These are phyloP conservation scores for Sturmia bella DNA, from an alignment of 2,888 invertebrate species.

Conservation along the genomic window DNA sequence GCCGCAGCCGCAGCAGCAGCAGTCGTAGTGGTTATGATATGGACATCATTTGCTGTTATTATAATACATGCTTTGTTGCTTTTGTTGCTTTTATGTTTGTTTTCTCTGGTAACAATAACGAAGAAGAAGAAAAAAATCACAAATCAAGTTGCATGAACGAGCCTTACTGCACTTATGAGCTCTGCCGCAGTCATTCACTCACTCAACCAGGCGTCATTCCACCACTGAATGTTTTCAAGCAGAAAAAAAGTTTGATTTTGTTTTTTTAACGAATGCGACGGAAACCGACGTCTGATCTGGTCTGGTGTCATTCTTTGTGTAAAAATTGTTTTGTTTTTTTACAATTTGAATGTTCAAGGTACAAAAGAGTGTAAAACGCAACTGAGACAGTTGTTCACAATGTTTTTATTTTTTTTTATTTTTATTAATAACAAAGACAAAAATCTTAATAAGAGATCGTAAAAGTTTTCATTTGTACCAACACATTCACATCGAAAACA, in stretches of 20 bases:
- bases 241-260: background rate
- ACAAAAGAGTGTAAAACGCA: constrained; percentile 52
- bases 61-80: constrained; percentile 30
- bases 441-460: constrained; percentile 29
- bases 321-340: constrained; percentile 38
- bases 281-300: constrained; percentile 36
- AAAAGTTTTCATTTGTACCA: constrained; percentile 14
- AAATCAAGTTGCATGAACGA: constrained; percentile 51
- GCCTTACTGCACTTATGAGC: constrained; percentile 31
- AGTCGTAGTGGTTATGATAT: constrained; percentile 44
- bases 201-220: constrained; percentile 26
- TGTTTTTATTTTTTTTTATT: too few species aligned
- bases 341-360: constrained; percentile 22
- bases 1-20: constrained; percentile 29
- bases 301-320: constrained; percentile 64
- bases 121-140: background rate
- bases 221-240: constrained; percentile 4
- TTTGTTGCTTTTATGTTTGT: constrained; percentile 1
- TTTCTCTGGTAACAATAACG: constrained; percentile 9
- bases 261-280: constrained; percentile 39
- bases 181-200: constrained; percentile 24
- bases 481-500: constrained; percentile 3
- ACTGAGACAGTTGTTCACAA: constrained; percentile 49
- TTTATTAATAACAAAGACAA: constrained; percentile 43
- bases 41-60: background rate